Evolutionary conservation across 2,888 invertebrate genomes (phyloP).

Genomic region (Lymantria monacha): DNA sequence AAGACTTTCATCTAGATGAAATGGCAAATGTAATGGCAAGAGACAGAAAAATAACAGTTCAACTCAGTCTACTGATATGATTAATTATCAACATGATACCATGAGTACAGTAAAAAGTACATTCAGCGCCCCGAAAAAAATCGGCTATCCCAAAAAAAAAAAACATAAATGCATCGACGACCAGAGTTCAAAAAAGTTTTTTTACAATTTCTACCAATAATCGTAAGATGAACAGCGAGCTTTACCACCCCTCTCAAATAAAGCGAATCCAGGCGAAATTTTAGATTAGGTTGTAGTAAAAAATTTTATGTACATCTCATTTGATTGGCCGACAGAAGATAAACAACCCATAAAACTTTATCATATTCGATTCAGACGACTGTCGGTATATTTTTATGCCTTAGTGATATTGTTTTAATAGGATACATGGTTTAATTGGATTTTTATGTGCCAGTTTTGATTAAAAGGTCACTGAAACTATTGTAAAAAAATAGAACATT

Average conservation of each 20-base stretch:
- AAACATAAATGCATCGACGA: no score
- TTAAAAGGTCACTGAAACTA: constrained; percentile 24
- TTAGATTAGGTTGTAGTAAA: constrained; percentile 72
- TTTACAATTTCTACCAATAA: not conserved
- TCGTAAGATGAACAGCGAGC: constrained; percentile 30
- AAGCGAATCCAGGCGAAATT: constrained; percentile 74
- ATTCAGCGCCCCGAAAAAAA: no score
- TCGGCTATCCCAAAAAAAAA: no score
- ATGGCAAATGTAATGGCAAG: no score
- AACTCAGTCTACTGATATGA: no score
- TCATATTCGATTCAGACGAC: constrained; percentile 33
- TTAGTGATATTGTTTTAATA: constrained; percentile 60
- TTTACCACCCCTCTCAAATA: constrained; percentile 31
- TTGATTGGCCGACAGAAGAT: constrained; percentile 50
- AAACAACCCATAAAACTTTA: constrained; percentile 47
- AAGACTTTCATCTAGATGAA: no score
- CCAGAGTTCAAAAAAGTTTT: no score
- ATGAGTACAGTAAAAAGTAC: no score
- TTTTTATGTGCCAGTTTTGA: constrained; percentile 51
- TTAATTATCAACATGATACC: no score
- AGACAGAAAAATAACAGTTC: no score
- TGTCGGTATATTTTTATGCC: constrained; percentile 18
- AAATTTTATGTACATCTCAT: constrained; percentile 43
- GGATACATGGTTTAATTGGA: constrained; percentile 49
- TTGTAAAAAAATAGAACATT: no score